Evolutionary conservation across 1,140 invertebrate genomes (phyloP), one percentile per base, ranked within the genome.

Genomic region (Drosophila sturtevanti): DNA sequence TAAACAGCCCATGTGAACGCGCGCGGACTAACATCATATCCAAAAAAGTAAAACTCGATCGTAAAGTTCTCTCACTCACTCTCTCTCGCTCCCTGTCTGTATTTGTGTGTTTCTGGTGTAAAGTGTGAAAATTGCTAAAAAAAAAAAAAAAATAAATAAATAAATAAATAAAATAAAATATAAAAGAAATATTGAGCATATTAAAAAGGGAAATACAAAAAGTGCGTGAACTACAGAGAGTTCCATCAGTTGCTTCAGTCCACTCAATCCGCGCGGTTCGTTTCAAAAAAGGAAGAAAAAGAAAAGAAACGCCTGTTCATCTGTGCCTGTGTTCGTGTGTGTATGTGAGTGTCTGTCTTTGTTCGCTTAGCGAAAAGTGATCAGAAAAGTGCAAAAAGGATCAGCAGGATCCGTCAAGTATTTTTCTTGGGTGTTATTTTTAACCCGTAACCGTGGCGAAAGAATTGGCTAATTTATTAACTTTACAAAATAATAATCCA

Each of bases 1-100:
- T 89, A 87, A 86, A 82, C 79, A 81, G 87, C 66, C 85, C 79
- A 68, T 73, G 85, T 77, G 69, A 70, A 63, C 84, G 66, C 70
- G 79, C 59, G 62, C 51, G 41, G 34, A 63, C 55, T 18, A 75
- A 74, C 65, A 75, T 75, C 54, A 60, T 59, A 61, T 31, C 61
- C 55, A 66, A 69, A 65, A 68, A 72, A 16, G 41, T 67, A 55
- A 64, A 41, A 75, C 64, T 67, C 58, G 71, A 74, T 58, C 52
- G 52, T 54, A 37, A 61, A 14, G 41, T 11, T 48, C 16, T 38
- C 37, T 38, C 41, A 4, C 16, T 48, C 16, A 11, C 2, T 48
- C 9, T 11, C 7, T 59, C 31, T 62, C 24, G 35, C 54, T 70
- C 54, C 64, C 68, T 48, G 60, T 72, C 9, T 63, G 58, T 44